Base-by-base conservation (phyloP, 1,140 invertebrate species). In the Lepidurus couesii region DNA sequence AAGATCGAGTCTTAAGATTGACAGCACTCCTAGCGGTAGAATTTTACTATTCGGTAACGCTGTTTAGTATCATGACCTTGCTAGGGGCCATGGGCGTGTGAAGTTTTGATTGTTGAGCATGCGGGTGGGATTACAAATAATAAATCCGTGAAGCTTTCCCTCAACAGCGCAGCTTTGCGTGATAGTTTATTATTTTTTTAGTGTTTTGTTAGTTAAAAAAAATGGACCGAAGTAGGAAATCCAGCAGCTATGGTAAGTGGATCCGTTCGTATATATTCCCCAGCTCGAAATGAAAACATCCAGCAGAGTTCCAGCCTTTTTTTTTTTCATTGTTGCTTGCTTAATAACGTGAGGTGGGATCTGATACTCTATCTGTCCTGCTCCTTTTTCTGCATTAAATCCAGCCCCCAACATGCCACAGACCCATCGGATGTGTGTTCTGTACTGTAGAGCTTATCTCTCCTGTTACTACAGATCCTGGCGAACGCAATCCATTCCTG, bases 401-500 rank as follows among this genome's bases (percentile, higher is more conserved):
- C 21, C 53, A 65, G 16, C 21, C 21, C 47, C 53, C 16, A 7
- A n/a, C 53, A 65, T 21, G 34, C 34, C 34, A 34, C 34, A 34
- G 34, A 34, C 34, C 34, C 34, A 34, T 65, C 13, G 13, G 16
- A 24, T 11, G 10, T 11, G 10, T 76, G 26, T 77, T 47, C 9
- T 77, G 42, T 10, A 34, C 9, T 77, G 42, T 10, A 34, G 65
- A 16, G 11, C 21, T 44, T 13, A 44, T 24, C 34, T 76, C 77
- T 26, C 44, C 26, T 75, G 77, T 44, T 65, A 44, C 77, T 65
- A 44, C 77, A 24, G 65, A 44, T 11, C 81, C 79, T 10, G 81
- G 80, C 26, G 82, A 82, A 76, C 81, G 80, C 26, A 76, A 80
- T 74, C 82, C 81, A 21, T 82, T 82, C 74, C 78, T 82, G 24